Base-by-base conservation (phyloP, 2,113 vertebrate genomes). In the Gambusia affinis region DNA sequence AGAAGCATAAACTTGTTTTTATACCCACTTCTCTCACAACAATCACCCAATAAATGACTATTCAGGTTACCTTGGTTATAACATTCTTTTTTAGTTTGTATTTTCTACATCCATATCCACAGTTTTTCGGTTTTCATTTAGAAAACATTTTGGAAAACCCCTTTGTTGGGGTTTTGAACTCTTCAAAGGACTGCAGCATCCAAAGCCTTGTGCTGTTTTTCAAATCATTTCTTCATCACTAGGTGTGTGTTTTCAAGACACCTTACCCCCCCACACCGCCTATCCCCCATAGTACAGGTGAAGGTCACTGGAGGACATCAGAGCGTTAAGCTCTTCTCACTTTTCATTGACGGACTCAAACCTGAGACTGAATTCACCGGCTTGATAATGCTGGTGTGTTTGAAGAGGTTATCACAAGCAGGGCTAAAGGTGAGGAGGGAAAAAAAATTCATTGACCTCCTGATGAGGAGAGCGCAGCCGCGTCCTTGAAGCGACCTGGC, bases 361-460 rank as follows among this genome's bases (percentile, higher is more conserved):
- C 95, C 95, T 39, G 96, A 94, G 88, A 95, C 95, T 78, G 95
- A 96, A 67, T 96, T 95, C 85, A 95, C 94, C 93, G 95, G 95
- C 92, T 94, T 92, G 94, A 95, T 95, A 96, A 96, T 70, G 81
- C 67, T 96, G 96, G 95, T 93, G 96, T 97, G 95, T 97, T 96
- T 95, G 96, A 96, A 96, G 96, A 96, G 93, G 94, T 96, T 92
- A 95, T 97, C 95, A 95, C 91, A 89, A 96, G 95, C 33, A 10
- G 12, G 69, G 71, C 69, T 22, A 33, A 75, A 87, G 85, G 82
- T 98, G 96, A 98, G 97, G 82, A 86, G 39, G 39, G 39, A 22
- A 72, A 22, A 35, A 31, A 76, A 64, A 66, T 76, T n/a, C 1
- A 73, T 63, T 69, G 62, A 67, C 72, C 70, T 75, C 37, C 64